Conservation (phyloP, 53 echinoderm and acorn worm species). For the Antedon mediterranea region DNA sequence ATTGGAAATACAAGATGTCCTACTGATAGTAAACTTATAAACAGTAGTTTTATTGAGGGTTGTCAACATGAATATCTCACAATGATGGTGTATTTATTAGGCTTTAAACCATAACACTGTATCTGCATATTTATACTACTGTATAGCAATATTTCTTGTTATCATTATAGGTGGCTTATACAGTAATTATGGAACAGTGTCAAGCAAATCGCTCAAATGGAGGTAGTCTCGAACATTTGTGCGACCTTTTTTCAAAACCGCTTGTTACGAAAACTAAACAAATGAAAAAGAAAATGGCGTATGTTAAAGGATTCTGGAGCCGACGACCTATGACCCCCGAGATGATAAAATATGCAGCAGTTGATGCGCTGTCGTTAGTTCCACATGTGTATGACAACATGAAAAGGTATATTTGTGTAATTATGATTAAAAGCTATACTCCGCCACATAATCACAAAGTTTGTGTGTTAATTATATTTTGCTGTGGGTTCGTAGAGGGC, state of each 20-base stretch:
- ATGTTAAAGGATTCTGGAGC: conserved; percentile 44
- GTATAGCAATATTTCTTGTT: too few relatives aligned
- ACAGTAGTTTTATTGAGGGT: too few relatives aligned
- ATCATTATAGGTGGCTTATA: conserved; percentile 16
- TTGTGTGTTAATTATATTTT: too few relatives aligned
- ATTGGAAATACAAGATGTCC: too few relatives aligned
- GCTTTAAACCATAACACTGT: too few relatives aligned
- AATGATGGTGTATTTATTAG: too few relatives aligned
- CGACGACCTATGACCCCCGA: conserved; percentile 43
- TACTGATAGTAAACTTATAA: too few relatives aligned
- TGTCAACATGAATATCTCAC: too few relatives aligned
- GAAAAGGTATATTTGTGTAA: conserved; percentile 22
- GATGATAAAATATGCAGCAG: conserved; percentile 60
- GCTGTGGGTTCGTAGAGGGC: too few relatives aligned
- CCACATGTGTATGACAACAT: conserved; percentile 44
- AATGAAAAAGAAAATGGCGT: conserved; percentile 21
- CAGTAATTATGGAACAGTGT: conserved; percentile 22
- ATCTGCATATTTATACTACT: too few relatives aligned
- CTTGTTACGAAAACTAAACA: not conserved
- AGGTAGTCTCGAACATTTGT: conserved; percentile 17
- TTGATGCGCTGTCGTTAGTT: conserved; percentile 48
- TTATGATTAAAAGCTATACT: too few relatives aligned
- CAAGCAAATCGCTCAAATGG: conserved; percentile 3
- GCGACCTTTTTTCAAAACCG: conserved; percentile 20
- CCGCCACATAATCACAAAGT: too few relatives aligned